phyloP scores from a whole-genome alignment of 2,888 invertebrate species.

The Hirtodrosophila cameraria region DNA sequence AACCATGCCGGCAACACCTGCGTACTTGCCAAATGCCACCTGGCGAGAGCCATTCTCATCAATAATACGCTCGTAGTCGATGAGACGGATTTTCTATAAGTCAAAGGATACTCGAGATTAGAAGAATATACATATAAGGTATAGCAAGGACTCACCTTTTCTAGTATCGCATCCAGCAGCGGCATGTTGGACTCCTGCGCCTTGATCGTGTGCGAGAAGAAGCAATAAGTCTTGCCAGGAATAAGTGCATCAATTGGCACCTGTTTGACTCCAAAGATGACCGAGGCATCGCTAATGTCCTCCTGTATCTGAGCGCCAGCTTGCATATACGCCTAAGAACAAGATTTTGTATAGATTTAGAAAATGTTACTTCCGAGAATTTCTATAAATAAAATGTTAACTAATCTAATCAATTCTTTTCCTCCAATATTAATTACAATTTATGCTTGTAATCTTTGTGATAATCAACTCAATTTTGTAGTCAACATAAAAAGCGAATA shows the following conservation, averaged over 20 bases:
- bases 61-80: slow-evolving; percentile 98
- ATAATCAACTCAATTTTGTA: not conserved
- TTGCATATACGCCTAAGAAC: slow-evolving; percentile 91
- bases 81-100: slow-evolving; percentile 91
- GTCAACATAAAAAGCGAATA: slow-evolving; percentile 24
- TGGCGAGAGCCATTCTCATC: slow-evolving; percentile 94
- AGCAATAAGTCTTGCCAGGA: slow-evolving; percentile 98
- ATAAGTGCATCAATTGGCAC: slow-evolving; percentile 94
- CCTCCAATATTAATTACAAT: not conserved
- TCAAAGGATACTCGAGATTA: slow-evolving; percentile 60
- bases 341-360: not conserved
- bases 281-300: slow-evolving; percentile 97
- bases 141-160: slow-evolving; percentile 86
- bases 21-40: slow-evolving; percentile 99
- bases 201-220: slow-evolving; percentile 99
- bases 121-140: not conserved
- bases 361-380: not conserved
- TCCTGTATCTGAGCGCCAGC: slow-evolving; percentile 97
- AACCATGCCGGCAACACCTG: slow-evolving; percentile 98
- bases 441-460: slow-evolving; percentile 11
- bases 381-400: slow-evolving; percentile 57
- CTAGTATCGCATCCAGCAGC: slow-evolving; percentile 96
- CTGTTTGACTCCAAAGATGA: slow-evolving; percentile 98
- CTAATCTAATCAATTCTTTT: slow-evolving; percentile 20
- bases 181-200: slow-evolving; percentile 99